These are phyloP conservation scores for Manduca sexta DNA, from an alignment of 1,140 invertebrate genomes.

Conservation along the genomic window DNA sequence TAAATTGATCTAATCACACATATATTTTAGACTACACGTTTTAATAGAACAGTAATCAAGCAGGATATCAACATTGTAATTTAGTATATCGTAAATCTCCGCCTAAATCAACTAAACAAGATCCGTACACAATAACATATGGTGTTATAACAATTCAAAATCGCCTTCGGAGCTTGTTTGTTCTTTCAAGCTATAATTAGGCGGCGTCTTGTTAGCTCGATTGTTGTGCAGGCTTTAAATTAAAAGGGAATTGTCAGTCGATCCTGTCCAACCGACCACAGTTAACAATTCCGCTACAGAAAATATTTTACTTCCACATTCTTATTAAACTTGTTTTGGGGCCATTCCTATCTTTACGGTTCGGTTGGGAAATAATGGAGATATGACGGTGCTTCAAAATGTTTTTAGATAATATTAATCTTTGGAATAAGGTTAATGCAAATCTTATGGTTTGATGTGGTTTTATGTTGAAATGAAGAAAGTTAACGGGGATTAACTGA, in stretches of 20 bases:
- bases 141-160: constrained; percentile 49
- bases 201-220: constrained; percentile 60
- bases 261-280: constrained; percentile 45
- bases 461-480: too few relatives aligned
- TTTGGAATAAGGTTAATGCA: too few relatives aligned
- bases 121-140: constrained; percentile 30
- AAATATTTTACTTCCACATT: constrained; percentile 70
- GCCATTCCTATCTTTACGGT: constrained; percentile 43
- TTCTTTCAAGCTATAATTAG: constrained; percentile 63
- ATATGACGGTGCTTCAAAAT: constrained; percentile 15
- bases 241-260: constrained; percentile 59
- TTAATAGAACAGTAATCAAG: too few relatives aligned
- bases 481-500: too few relatives aligned
- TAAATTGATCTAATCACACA: too few relatives aligned
- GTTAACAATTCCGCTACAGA: constrained; percentile 67
- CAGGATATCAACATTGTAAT: too few relatives aligned
- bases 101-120: constrained; percentile 4
- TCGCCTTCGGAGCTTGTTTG: constrained; percentile 55
- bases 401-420: background rate
- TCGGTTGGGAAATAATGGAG: constrained; percentile 27
- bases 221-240: constrained; percentile 62
- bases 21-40: too few relatives aligned
- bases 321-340: constrained; percentile 62
- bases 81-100: background rate
- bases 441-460: too few relatives aligned